Evolutionary conservation across 2,888 invertebrate genomes (phyloP).

Genomic region (Trissolcus brochymenae): DNA sequence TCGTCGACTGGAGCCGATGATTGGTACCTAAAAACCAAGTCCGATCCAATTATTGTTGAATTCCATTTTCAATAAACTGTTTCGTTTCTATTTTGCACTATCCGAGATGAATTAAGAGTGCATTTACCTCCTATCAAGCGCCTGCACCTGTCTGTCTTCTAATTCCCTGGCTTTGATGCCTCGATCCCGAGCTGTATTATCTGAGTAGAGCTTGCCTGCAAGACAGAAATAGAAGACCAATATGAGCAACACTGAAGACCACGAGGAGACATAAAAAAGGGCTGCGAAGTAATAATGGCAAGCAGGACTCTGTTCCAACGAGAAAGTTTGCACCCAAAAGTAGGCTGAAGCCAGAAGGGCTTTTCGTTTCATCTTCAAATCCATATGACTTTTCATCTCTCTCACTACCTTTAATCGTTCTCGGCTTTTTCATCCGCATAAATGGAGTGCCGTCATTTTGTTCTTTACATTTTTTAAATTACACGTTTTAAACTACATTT

Average conservation of each 20-base stretch:
- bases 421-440: not conserved
- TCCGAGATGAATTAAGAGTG: too few species aligned
- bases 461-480: not conserved
- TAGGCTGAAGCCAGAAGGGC: conserved; percentile 22
- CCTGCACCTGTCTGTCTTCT: conserved; percentile 61
- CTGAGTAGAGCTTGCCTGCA: conserved; percentile 67
- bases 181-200: conserved; percentile 64
- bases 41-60: not conserved
- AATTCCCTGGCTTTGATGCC: conserved; percentile 61
- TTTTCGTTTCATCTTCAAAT: conserved; percentile 36
- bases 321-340: conserved; percentile 26
- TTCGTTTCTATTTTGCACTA: too few species aligned
- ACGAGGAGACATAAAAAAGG: not conserved
- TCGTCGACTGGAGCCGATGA: conserved; percentile 59
- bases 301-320: conserved; percentile 7
- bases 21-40: conserved; percentile 60
- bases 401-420: conserved; percentile 39
- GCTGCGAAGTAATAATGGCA: conserved; percentile 4
- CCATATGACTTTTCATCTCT: conserved; percentile 40
- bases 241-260: conserved; percentile 23
- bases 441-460: not conserved
- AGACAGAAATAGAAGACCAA: conserved; percentile 54
- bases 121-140: conserved; percentile 60
- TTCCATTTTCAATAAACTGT: not conserved
- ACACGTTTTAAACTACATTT: not conserved